A percentile compares a stretch with the other conserved stretches of the same genome.
Conservation (phyloP, 2,888 invertebrate species). For the Flexamia atlantica region DNA sequence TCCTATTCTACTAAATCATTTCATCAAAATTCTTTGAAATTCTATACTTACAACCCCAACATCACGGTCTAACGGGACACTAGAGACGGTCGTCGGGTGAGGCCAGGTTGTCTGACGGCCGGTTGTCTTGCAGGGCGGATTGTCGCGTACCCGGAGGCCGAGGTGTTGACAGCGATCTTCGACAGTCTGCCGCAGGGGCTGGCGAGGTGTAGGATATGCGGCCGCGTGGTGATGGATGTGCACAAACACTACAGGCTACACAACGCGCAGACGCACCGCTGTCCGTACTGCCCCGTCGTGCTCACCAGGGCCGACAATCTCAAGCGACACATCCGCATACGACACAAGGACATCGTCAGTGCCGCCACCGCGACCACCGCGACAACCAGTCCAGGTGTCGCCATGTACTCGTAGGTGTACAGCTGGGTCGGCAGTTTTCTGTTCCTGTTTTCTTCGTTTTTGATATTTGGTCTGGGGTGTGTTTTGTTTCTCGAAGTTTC, state of each 20-base stretch:
- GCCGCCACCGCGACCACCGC: neutral
- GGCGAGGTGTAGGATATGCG: slow-evolving; percentile 75
- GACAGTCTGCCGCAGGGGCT: slow-evolving; percentile 64
- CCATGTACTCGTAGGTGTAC: slow-evolving; percentile 27
- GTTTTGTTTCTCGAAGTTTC: too few relatives aligned
- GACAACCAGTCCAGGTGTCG: neutral
- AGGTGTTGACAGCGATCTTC: slow-evolving; percentile 62
- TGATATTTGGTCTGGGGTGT: too few relatives aligned
- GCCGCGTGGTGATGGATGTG: slow-evolving; percentile 82
- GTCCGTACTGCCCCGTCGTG: slow-evolving; percentile 80
- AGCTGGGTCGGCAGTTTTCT: neutral
- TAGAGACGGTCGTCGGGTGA: too few relatives aligned
- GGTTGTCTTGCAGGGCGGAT: slow-evolving; percentile 58
- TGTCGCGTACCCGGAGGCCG: slow-evolving; percentile 54
- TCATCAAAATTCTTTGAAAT: too few relatives aligned
- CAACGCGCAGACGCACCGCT: slow-evolving; percentile 73
- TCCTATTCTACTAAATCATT: too few relatives aligned
- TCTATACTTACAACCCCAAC: too few relatives aligned
- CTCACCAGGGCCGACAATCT: slow-evolving; percentile 83
- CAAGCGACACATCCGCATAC: slow-evolving; percentile 82
- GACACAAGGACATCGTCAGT: slow-evolving; percentile 74
- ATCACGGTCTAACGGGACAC: too few relatives aligned
- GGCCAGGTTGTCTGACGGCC: slow-evolving; percentile 18
- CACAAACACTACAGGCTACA: slow-evolving; percentile 78
- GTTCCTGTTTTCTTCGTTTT: neutral